Evolutionary conservation across 2,797 vertebrate genomes (phyloP).

Genomic region (Sebastes oblongus): DNA sequence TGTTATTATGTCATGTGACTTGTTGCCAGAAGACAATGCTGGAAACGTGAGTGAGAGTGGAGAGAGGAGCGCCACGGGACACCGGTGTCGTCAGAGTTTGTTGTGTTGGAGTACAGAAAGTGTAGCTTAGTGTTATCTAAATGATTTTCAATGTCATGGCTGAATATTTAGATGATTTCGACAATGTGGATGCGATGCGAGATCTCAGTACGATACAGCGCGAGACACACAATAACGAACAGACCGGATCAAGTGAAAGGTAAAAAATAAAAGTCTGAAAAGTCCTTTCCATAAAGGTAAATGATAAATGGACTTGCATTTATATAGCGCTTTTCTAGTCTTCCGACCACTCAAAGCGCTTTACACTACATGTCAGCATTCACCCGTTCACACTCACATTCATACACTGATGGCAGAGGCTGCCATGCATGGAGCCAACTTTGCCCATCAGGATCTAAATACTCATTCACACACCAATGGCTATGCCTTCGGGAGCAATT

Average conservation of each 20-base stretch:
- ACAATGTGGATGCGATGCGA: background rate
- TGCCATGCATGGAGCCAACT: no score
- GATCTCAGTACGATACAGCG: background rate
- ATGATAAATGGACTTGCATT: no score
- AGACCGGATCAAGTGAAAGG: background rate
- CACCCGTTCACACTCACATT: no score
- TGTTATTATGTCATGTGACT: background rate
- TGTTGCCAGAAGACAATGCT: background rate
- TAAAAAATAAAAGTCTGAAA: background rate
- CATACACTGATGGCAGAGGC: no score
- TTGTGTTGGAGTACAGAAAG: background rate
- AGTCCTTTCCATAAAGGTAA: background rate
- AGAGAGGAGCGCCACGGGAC: background rate
- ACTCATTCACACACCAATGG: no score
- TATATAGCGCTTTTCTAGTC: no score
- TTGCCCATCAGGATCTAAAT: no score
- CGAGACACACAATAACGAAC: background rate
- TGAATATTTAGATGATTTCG: background rate
- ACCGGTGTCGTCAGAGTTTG: background rate
- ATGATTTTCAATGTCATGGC: background rate
- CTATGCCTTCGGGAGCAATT: no score
- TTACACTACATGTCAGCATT: no score
- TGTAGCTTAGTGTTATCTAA: background rate
- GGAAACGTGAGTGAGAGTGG: background rate
- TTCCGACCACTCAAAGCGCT: no score